A percentile compares a stretch with the other conserved stretches of the same genome.
Evolutionary conservation across 2,113 vertebrate genomes (phyloP).

Genomic region (Syngnathus typhle): DNA sequence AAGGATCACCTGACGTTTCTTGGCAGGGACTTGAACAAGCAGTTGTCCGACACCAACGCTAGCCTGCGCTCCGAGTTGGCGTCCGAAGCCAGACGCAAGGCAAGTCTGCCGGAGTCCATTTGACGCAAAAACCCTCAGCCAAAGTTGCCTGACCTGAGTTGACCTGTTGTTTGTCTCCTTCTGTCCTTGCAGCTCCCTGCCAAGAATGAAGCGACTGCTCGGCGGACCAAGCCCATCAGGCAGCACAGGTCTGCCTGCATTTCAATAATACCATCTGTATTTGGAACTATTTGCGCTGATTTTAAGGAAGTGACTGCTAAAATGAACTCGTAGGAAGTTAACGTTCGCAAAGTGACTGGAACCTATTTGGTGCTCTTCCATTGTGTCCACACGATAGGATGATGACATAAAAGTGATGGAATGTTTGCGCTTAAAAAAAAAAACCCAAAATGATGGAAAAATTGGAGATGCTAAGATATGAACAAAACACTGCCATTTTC

Average conservation of each 20-base stretch:
- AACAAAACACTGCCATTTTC: no score
- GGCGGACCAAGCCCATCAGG: slow-evolving; percentile 53
- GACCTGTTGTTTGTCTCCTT: neutral
- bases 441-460: neutral
- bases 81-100: slow-evolving; percentile 51
- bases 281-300: no score
- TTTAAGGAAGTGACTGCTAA: no score
- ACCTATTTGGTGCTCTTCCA: no score
- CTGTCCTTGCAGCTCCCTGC: slow-evolving; percentile 50
- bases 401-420: no score
- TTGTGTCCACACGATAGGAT: no score
- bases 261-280: no score
- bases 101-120: slow-evolving; percentile 24
- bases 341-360: no score
- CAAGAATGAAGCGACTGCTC: slow-evolving; percentile 43
- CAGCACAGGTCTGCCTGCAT: slow-evolving; percentile 52
- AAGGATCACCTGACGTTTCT: neutral
- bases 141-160: no score
- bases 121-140: no score
- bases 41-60: slow-evolving; percentile 71
- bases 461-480: no score
- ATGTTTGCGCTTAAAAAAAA: neutral
- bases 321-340: no score
- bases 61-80: slow-evolving; percentile 53
- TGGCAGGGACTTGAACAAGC: slow-evolving; percentile 66